Base-by-base conservation (phyloP, 1,140 invertebrate species). In the Schlechtendalia chinensis region DNA sequence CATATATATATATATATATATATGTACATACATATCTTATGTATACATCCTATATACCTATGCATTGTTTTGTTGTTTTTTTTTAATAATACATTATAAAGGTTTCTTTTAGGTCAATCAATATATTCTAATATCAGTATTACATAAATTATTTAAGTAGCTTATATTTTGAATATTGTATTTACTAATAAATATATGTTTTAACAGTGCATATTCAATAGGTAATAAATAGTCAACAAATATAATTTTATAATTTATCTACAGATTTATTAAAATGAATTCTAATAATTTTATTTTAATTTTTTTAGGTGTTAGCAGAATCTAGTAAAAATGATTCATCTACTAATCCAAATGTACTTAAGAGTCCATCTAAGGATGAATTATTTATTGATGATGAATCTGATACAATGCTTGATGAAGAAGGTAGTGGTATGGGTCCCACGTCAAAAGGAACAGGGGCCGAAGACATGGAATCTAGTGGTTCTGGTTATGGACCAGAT, bases 401-500 rank as follows among this genome's bases (percentile, higher is more conserved):
- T 58, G 39, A 77, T 45, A 77, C 59, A 56, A 77, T 77, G 74
- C 32, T 77, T 17, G 74, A 6, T 47, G 54, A 77, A 77, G 74
- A 77, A 47, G 74, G 74, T 45, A 77, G 74, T 47, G 74, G 74
- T 77, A 77, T 59, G 54, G 8, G 56, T 27, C 32, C 54, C 11
- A 8, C 74, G 22, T 59, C 74, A 47, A 77, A 77, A 61, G 74
- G 74, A 22, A 77, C 74, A 8, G 74, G 74, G 1, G 56, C 29
- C 24, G 74, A 77, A 61, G 90, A 91, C 83, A 86, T 90, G 72
- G 90, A 92, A 85, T 89, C 90, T 75, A 91, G 90, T 83, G 91
- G 91, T 82, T 91, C 90, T 83, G 91, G 91, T 39, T 89, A 89
- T 85, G 91, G 91, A 81, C 90, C 90, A 63, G 90, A 91, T 84